Base-by-base conservation (phyloP, 2,113 vertebrate species). In the Tylochromis polylepis region DNA sequence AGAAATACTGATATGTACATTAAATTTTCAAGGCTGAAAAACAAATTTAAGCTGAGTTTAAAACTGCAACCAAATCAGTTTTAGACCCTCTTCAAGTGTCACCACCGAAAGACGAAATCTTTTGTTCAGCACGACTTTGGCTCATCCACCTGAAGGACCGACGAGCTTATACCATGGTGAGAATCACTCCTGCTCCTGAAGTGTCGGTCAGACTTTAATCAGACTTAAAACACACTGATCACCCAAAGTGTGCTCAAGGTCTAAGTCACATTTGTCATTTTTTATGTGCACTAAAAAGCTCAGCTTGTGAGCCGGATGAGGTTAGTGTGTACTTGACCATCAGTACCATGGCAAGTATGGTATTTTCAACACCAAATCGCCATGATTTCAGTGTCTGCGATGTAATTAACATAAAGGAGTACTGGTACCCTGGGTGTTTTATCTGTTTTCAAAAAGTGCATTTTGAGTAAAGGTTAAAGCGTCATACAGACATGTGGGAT, bases 281-380 rank as follows among this genome's bases (percentile, higher is more conserved):
- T 41, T 67, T 11, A 70, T 15, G 22, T 46, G 67, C 22, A 46
- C 38, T 72, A 27, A 72, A n/a, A n/a, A n/a, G n/a, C n/a, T n/a
- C n/a, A 43, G 14, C 43, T 27, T 70, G 22, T 72, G 65, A 72
- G 8, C 38, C 0, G 3, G 38, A 20, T 34, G 16, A 11, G 2
- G 22, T 46, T 72, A 46, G 22, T 46, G 41, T 8, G 0, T 46
- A 46, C 16, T 24, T 75, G 70, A 29, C 22, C 14, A 46, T 38
- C 65, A 70, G n/a, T 43, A 43, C 22, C 12, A 24, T 43, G n/a
- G 38, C n/a, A 27, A 16, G 5, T 15, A 46, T 46, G 14, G 1
- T 46, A 46, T 46, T 46, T 46, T 46, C 5, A 46, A 11, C 11
- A 3, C 38, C 38, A 41, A 41, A 16, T 9, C 3, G 27, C 22